Evolutionary conservation across 2,888 invertebrate species (phyloP), one percentile per base, ranked within the genome.

Genomic region (Pollenia griseotomentosa): DNA sequence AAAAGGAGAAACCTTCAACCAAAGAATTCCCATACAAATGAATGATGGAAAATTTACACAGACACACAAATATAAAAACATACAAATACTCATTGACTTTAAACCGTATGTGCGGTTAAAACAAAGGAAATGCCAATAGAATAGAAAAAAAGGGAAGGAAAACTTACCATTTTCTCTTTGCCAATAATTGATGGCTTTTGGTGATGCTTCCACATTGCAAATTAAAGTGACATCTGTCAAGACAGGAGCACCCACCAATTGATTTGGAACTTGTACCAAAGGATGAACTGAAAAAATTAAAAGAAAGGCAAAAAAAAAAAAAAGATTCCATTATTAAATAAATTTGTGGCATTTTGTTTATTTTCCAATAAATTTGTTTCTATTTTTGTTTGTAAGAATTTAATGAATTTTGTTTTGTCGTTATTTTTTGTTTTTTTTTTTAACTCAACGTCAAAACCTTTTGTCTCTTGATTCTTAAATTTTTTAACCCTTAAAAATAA

Each of bases 151-250:
- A 83, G 82, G 33, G 6, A 33, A 33, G 33, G 33, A 4, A 33
- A 85, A 93, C 95, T 95, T 94, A 97, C 97, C 97, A 91, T 96
- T 96, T 93, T 97, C 97, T 92, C 97, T 96, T 87, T 97, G 97
- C 98, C 98, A 98, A 94, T 97, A 98, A 95, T 98, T 98, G 95
- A 98, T 98, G 92, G 98, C 97, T 94, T 97, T 97, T 53, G 98
- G 98, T 82, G 97, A 98, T 82, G 98, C 98, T 93, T 98, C 98
- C 84, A 98, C 97, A 93, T 97, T 96, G 92, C 96, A 96, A 93
- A 97, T 96, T 90, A 98, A 95, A 86, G 96, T 96, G 92, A 98
- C 97, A 93, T 97, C 96, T 89, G 97, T 97, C 90, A 96, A 96
- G 89, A 96, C 95, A 78, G 97, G 97, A 86, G 97, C 97, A 51